Base-by-base conservation (phyloP, 1,140 invertebrate species). In the Subanguina moxae region DNA sequence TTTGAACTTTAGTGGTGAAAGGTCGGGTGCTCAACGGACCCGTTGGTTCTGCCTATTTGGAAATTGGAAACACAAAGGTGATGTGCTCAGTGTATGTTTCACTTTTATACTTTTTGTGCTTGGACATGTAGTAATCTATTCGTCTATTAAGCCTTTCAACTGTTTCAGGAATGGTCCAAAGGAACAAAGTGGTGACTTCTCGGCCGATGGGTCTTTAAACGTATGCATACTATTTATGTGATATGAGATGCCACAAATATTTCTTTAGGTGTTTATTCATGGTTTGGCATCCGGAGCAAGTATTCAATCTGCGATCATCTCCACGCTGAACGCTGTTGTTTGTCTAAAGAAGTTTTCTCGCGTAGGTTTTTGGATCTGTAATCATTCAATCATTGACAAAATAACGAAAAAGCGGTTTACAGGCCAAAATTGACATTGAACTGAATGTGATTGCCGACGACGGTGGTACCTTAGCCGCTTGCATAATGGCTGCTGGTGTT, bases 11-110 rank as follows among this genome's bases (percentile, higher is more conserved):
- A 74, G 72, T 66, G n/a, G 32, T 76, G 0, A 42, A 58, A 28
- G 45, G 38, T 46, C 71, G 76, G n/a, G 27, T 75, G 25, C 46
- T 74, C 13, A 61, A 71, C 8, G 72, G 61, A 21, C 30, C 62
- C 0, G 74, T 45, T 42, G 73, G 73, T 19, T 65, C 62, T 23
- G 76, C 73, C 21, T 71, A 72, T 43, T 25, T 74, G 19, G 76
- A 74, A 70, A 78, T 74, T n/a, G 73, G 73, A 23, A 74, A 74
- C 32, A 74, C 73, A 8, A 71, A 56, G 17, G 73, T 74, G 17
- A 21, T 75, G 1, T 74, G 73, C 58, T 74, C 73, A n/a, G 62
- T 74, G 73, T 74, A 57, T 62, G 48, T 52, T 52, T 52, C n/a
- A 15, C 48, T 52, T 3, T 15, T 52, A 7, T 3, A 7, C 3